Evolutionary conservation across 2,797 vertebrate species (phyloP).

Genomic region (Sebastes flavidus): DNA sequence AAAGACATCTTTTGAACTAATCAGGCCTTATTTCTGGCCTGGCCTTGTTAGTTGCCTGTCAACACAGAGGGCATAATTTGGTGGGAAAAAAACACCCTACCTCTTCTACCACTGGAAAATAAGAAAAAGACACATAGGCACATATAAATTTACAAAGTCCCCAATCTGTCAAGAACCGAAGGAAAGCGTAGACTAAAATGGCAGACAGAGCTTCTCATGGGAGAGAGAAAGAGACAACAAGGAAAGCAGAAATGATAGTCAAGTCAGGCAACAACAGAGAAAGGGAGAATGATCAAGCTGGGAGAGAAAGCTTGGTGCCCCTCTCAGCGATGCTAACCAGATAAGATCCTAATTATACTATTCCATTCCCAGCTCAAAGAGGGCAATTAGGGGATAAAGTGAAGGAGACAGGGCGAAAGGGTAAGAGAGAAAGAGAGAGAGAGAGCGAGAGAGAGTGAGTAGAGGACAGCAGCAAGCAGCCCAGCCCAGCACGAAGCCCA

Average conservation of each 20-base stretch:
- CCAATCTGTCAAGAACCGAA: constrained; percentile 70
- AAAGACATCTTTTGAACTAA: constrained; percentile 10
- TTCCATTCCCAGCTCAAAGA: constrained; percentile 77
- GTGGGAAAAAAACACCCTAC: background rate
- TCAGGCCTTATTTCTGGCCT: constrained; percentile 1
- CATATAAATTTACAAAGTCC: constrained; percentile 54
- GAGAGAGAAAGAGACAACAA: constrained; percentile 53
- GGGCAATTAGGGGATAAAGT: constrained; percentile 76
- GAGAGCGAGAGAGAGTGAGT: constrained; percentile 27
- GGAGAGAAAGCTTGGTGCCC: constrained; percentile 63
- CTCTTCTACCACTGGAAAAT: constrained; percentile 33
- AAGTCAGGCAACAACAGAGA: constrained; percentile 53
- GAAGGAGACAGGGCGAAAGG: constrained; percentile 62
- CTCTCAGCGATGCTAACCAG: constrained; percentile 75
- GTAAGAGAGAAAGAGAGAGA: constrained; percentile 37
- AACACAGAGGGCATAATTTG: constrained; percentile 35
- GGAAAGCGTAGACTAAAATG: constrained; percentile 49
- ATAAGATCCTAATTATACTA: constrained; percentile 84
- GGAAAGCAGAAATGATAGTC: constrained; percentile 55
- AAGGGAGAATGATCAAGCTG: constrained; percentile 52
- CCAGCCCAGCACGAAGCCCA: constrained; percentile 76
- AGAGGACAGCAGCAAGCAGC: constrained; percentile 63
- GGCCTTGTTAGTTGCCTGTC: constrained; percentile 25
- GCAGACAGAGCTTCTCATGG: constrained; percentile 56
- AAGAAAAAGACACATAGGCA: constrained; percentile 35